Percentiles rank a stretch among this genome's conserved stretches.
Conservation (phyloP, 2,113 vertebrate genomes). For the Azemiops feae region DNA sequence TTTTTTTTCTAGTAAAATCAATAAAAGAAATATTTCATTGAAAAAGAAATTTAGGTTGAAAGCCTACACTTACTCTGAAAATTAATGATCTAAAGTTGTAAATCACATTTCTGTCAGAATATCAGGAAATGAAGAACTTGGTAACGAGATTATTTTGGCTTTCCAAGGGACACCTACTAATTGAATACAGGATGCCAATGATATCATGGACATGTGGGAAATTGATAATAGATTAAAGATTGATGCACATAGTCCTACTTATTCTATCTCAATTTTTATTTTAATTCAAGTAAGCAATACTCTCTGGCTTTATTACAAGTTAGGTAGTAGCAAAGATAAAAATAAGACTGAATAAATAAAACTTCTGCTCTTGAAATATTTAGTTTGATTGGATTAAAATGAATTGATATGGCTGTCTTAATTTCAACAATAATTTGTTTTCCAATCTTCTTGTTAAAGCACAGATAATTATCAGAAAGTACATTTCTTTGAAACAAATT, state of each 20-base stretch:
- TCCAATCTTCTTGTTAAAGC: background rate
- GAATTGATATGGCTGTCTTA: background rate
- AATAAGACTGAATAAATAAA: background rate
- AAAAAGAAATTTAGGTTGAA: background rate
- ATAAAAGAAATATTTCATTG: background rate
- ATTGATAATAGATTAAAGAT: background rate
- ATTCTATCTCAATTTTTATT: background rate
- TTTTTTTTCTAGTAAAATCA: background rate
- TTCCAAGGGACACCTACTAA: background rate
- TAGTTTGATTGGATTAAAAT: background rate
- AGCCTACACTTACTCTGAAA: background rate
- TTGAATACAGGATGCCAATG: background rate
- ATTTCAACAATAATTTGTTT: background rate
- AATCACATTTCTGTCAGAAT: background rate
- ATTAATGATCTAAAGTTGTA: background rate
- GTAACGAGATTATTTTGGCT: background rate
- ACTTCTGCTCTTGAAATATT: background rate
- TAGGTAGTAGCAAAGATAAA: background rate
- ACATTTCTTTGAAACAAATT: background rate
- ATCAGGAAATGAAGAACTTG: background rate
- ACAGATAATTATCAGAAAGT: background rate
- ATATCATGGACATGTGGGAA: background rate
- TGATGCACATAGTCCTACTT: background rate
- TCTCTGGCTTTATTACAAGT: background rate
- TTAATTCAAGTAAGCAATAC: background rate